Evolutionary conservation across 2,113 vertebrate genomes (phyloP).

Genomic region (Orthonyx spaldingii): DNA sequence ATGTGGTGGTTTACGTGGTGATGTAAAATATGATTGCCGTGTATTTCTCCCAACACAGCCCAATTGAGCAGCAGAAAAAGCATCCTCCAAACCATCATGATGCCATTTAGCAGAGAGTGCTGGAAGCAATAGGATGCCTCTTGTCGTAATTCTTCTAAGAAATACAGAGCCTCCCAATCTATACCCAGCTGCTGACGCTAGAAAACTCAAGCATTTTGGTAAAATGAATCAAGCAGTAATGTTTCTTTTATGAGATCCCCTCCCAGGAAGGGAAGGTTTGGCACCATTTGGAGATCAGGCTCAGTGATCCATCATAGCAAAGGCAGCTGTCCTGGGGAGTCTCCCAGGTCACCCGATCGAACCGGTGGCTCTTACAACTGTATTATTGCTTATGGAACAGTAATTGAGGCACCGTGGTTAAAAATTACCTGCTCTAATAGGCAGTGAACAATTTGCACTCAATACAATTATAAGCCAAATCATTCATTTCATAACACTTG

Average conservation of each 20-base stretch:
- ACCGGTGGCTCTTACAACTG: constrained; percentile 85
- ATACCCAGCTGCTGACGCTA: constrained; percentile 67
- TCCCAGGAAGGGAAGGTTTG: constrained; percentile 63
- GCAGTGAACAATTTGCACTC: constrained; percentile 77
- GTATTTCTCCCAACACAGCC: constrained; percentile 8
- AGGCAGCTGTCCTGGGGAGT: constrained; percentile 88
- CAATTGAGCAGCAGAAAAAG: background rate
- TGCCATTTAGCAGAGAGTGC: constrained; percentile 64
- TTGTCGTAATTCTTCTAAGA: constrained; percentile 60
- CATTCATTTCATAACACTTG: constrained; percentile 80
- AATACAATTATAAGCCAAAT: constrained; percentile 80
- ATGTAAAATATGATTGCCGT: constrained; percentile 22
- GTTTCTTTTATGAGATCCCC: constrained; percentile 75
- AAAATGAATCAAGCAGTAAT: constrained; percentile 74
- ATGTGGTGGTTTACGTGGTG: background rate
- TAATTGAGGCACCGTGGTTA: constrained; percentile 80
- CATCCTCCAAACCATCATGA: constrained; percentile 54
- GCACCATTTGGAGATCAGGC: constrained; percentile 75
- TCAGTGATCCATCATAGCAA: constrained; percentile 89
- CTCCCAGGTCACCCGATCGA: constrained; percentile 93
- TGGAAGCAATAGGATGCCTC: constrained; percentile 39
- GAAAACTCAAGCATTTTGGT: constrained; percentile 71
- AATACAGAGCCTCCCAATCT: constrained; percentile 63
- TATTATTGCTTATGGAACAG: constrained; percentile 90
- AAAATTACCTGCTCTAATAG: constrained; percentile 78